Evolutionary conservation across 2,888 invertebrate genomes (phyloP).

Genomic region (Orgyia antiqua): DNA sequence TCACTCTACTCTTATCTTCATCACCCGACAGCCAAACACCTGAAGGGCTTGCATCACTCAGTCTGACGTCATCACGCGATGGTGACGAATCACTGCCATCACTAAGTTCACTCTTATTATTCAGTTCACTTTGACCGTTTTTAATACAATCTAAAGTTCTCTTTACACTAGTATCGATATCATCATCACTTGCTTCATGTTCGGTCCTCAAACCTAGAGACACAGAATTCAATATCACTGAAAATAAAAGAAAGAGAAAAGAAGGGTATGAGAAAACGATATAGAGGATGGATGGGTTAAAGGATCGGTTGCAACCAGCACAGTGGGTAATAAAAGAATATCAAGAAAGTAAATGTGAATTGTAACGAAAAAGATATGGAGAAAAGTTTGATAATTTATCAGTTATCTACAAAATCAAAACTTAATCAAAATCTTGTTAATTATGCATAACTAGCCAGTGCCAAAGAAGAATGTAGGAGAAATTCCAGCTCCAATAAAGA

Average conservation of each 20-base stretch:
- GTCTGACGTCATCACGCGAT: slow-evolving; percentile 50
- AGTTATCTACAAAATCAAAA: no score
- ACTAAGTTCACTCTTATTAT: slow-evolving; percentile 65
- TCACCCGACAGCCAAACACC: slow-evolving; percentile 56
- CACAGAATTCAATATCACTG: slow-evolving; percentile 77
- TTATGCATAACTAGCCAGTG: no score
- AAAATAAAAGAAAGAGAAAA: slow-evolving; percentile 67
- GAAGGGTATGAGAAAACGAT: slow-evolving; percentile 41
- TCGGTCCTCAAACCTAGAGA: slow-evolving; percentile 75
- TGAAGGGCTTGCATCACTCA: slow-evolving; percentile 56
- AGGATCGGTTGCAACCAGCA: slow-evolving; percentile 10
- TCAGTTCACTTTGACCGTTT: slow-evolving; percentile 73
- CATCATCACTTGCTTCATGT: slow-evolving; percentile 72
- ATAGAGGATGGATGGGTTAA: slow-evolving; percentile 24
- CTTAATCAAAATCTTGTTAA: no score
- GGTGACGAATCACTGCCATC: slow-evolving; percentile 56
- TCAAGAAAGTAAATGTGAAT: background rate
- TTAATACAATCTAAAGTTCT: slow-evolving; percentile 74
- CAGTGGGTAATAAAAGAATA: background rate
- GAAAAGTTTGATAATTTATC: no score
- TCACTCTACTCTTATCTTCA: slow-evolving; percentile 66
- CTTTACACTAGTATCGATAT: slow-evolving; percentile 69
- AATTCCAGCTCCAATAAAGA: no score
- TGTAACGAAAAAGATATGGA: background rate
- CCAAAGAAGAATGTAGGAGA: no score